phyloP scores from a whole-genome alignment of 1,140 invertebrate species.

The Subanguina moxae region DNA sequence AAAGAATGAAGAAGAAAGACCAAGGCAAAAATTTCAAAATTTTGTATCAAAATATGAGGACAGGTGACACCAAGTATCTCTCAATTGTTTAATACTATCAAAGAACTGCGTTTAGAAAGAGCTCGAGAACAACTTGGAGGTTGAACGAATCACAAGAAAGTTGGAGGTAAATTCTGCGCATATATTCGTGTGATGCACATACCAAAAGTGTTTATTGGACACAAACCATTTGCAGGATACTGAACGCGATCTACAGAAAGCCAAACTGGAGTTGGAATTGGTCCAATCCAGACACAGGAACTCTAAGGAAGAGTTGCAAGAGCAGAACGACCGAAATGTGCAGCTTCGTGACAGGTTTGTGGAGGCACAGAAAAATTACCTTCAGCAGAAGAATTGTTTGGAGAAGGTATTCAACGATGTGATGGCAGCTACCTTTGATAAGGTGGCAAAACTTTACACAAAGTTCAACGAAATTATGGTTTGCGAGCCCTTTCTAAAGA shows the following conservation, averaged over 20 bases:
- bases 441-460: neutral
- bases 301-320: neutral
- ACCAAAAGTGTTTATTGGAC: no score
- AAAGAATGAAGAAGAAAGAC: no score
- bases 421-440: neutral
- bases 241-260: neutral
- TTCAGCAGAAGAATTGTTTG: neutral
- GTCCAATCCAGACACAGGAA: neutral
- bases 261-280: neutral
- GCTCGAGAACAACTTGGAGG: conserved; percentile 1
- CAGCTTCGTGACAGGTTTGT: neutral
- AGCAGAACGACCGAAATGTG: neutral
- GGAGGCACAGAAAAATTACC: neutral
- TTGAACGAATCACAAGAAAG: neutral
- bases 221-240: neutral
- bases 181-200: no score
- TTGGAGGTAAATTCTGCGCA: neutral
- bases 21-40: no score
- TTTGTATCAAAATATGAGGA: neutral
- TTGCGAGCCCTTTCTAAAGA: neutral
- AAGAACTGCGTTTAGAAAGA: conserved; percentile 1
- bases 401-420: conserved; percentile 2
- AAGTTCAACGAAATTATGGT: conserved; percentile 1
- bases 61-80: neutral
- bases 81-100: neutral